A percentile compares a stretch with the other conserved stretches of the same genome.
phyloP scores from a whole-genome alignment of 1,140 invertebrate species.

The Polypedilum pembai region DNA sequence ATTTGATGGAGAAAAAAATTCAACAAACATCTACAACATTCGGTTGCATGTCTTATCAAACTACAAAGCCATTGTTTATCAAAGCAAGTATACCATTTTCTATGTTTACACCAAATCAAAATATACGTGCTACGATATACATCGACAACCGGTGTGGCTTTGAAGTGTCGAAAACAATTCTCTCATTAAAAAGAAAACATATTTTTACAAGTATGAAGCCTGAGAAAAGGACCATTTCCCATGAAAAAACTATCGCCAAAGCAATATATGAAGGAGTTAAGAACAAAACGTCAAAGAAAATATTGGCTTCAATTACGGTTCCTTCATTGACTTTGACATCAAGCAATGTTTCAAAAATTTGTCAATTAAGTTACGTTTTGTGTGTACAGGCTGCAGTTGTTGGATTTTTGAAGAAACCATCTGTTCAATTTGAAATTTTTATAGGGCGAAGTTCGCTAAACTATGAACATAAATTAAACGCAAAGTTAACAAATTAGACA shows the following conservation, averaged over 20 bases:
- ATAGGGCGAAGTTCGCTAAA: background rate
- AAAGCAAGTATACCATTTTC: background rate
- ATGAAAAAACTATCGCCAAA: background rate
- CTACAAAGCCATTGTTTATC: background rate
- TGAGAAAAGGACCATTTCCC: background rate
- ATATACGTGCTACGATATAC: background rate
- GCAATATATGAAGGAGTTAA: background rate
- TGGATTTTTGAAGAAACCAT: background rate
- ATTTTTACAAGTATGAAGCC: background rate
- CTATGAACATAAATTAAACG: constrained; percentile 1
- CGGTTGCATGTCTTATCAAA: background rate
- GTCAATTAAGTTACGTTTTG: background rate
- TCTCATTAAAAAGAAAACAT: background rate
- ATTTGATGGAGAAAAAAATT: background rate
- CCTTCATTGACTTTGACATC: background rate
- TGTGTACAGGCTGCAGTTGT: background rate
- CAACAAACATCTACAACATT: background rate
- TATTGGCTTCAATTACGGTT: background rate
- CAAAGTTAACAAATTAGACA: background rate
- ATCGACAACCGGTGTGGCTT: background rate
- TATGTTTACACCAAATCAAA: background rate
- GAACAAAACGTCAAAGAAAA: background rate
- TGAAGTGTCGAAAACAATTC: background rate
- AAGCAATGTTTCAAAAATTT: background rate
- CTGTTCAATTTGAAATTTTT: background rate